These are phyloP conservation scores for Bos taurus DNA, from an alignment of 2,113 vertebrate species.

Conservation along the genomic window ARS-UCD2.0 NC_037336.1:40982001-40982500, in stretches of 20 bases:
- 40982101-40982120: not conserved
- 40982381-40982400: not conserved
- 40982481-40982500: not conserved
- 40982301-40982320: not conserved
- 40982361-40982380: not conserved
- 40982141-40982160: not conserved
- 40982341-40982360: not conserved
- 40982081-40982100: not conserved
- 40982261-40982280: not conserved
- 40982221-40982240: not conserved
- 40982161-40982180: not conserved
- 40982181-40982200: not conserved
- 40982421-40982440: not conserved
- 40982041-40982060: not conserved
- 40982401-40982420: not conserved
- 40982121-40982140: slow-evolving; percentile 11
- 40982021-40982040: not conserved
- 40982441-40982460: not conserved
- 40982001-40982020: not conserved
- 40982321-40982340: not conserved
- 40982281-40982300: not conserved
- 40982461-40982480: not conserved
- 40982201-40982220: not conserved
- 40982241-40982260: not conserved
- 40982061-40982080: slow-evolving; percentile 34